Percentiles rank a stretch among this genome's conserved stretches.
phyloP scores from a whole-genome alignment of 1,140 invertebrate species.

The Oncopodura yosiiana region DNA sequence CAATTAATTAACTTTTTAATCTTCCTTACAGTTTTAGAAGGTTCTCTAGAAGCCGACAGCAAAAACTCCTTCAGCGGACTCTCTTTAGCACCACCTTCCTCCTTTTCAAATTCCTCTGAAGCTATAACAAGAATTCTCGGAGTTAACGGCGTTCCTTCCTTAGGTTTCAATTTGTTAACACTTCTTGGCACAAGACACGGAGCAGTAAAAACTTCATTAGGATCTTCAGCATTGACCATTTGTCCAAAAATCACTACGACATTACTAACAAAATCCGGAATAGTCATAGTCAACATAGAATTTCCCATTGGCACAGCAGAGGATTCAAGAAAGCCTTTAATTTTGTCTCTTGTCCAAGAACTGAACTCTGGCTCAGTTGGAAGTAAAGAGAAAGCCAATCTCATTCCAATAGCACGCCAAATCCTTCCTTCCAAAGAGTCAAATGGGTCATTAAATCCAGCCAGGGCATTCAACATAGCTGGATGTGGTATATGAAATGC shows the following conservation, averaged over 20 bases:
- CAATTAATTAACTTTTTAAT: too few relatives aligned
- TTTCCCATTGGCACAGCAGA: slow-evolving; percentile 30
- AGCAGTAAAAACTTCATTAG: slow-evolving; percentile 19
- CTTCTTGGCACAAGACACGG: slow-evolving; percentile 15
- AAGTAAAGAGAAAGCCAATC: slow-evolving; percentile 32
- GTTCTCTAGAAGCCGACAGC: too few relatives aligned
- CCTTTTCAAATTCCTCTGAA: too few relatives aligned
- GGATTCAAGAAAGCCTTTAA: slow-evolving; percentile 11
- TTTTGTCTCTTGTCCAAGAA: slow-evolving; percentile 15
- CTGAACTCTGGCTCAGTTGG: slow-evolving; percentile 22
- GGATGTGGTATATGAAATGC: slow-evolving; percentile 32
- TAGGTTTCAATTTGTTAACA: too few relatives aligned
- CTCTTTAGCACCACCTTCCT: too few relatives aligned
- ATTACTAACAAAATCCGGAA: slow-evolving; percentile 15
- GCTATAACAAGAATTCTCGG: too few relatives aligned
- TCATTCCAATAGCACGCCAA: slow-evolving; percentile 36
- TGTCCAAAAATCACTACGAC: slow-evolving; percentile 19
- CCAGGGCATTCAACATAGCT: slow-evolving; percentile 16
- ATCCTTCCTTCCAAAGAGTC: slow-evolving; percentile 32
- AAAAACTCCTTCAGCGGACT: too few relatives aligned
- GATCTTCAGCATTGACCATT: slow-evolving; percentile 8
- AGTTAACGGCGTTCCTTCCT: too few relatives aligned
- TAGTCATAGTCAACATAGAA: not conserved
- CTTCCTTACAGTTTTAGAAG: too few relatives aligned
- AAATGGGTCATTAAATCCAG: slow-evolving; percentile 18